Evolutionary conservation across 1,140 invertebrate species (phyloP), one percentile per base, ranked within the genome.

Genomic region (Atopsyche davidsoni): DNA sequence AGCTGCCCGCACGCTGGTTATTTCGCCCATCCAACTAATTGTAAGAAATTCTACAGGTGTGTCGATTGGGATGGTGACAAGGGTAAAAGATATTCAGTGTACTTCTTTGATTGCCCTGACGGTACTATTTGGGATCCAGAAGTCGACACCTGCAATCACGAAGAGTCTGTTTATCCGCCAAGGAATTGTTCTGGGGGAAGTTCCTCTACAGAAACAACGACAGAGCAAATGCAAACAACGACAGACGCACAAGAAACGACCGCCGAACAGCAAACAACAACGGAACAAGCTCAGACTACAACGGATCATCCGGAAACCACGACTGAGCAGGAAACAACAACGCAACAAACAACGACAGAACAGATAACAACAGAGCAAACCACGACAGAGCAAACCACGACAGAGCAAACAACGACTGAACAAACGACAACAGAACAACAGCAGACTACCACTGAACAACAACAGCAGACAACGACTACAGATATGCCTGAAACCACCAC

Each of bases 1-100:
- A 70, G 57, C 35, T 74, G 72, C 55, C 63, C 60, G 31, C 62
- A 75, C 53, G 76, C 75, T 50, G 86, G 85, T 23, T 87, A 78
- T 62, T 84, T 78, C 61, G 67, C 80, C 9, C 67, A 86, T 69
- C 79, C 80, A 22, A 70, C 68, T 19, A 69, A 80, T 34, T 89
- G 86, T 61, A 75, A 77, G 48, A 83, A 83, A 62, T 85, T 85
- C 61, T 85, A 85, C 58, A 75, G 83, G 50, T 87, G 85, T 60
- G 85, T 87, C 1, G 73, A 82, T 57, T 79, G 79, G 64, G 79
- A 80, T 43, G 76, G 80, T 35, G 68, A 73, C 9, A 64, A 70
- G 52, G 77, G 72, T 10, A 63, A 64, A 45, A 70, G 68, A 51
- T 81, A 79, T 63, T 77, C 79, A 35, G 78, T 78, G 58, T 82